Evolutionary conservation across 2,113 vertebrate genomes (phyloP).

Genomic region (Dicrurus megarhynchus): DNA sequence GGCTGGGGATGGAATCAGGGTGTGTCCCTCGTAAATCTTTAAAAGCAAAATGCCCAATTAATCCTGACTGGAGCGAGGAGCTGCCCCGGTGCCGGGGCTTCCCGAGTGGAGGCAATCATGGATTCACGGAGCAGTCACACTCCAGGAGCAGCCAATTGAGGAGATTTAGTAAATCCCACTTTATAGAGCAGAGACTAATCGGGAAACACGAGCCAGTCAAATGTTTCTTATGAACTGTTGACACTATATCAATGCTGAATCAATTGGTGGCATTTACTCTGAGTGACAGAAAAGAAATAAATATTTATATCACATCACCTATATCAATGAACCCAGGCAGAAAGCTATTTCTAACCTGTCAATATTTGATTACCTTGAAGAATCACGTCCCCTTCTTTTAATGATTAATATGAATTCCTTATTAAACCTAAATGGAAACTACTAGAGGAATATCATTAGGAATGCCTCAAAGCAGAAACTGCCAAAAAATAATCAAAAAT

Average conservation of each 20-base stretch:
- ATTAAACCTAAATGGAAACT: conserved; percentile 76
- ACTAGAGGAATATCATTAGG: conserved; percentile 69
- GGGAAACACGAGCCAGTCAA: conserved; percentile 72
- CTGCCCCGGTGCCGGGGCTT: conserved; percentile 25
- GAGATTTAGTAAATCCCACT: conserved; percentile 84
- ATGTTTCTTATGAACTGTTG: conserved; percentile 81
- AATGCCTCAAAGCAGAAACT: conserved; percentile 67
- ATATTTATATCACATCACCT: conserved; percentile 98
- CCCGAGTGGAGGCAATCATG: conserved; percentile 67
- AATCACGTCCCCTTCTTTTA: conserved; percentile 88
- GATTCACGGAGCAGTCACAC: conserved; percentile 78
- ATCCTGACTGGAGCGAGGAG: conserved; percentile 66
- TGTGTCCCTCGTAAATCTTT: conserved; percentile 63
- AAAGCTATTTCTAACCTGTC: conserved; percentile 93
- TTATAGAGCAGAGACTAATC: conserved; percentile 75
- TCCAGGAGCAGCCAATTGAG: conserved; percentile 78
- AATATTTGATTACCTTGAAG: conserved; percentile 97
- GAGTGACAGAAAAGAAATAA: conserved; percentile 96
- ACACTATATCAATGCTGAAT: conserved; percentile 78
- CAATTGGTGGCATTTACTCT: conserved; percentile 88
- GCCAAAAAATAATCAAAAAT: conserved; percentile 56
- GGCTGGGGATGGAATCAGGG: conserved; percentile 18
- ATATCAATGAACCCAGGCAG: conserved; percentile 89
- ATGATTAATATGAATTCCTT: conserved; percentile 94
- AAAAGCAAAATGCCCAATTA: conserved; percentile 71